Base-by-base conservation (phyloP, 2,888 invertebrate genomes). In the Oscheius sp. region DNA sequence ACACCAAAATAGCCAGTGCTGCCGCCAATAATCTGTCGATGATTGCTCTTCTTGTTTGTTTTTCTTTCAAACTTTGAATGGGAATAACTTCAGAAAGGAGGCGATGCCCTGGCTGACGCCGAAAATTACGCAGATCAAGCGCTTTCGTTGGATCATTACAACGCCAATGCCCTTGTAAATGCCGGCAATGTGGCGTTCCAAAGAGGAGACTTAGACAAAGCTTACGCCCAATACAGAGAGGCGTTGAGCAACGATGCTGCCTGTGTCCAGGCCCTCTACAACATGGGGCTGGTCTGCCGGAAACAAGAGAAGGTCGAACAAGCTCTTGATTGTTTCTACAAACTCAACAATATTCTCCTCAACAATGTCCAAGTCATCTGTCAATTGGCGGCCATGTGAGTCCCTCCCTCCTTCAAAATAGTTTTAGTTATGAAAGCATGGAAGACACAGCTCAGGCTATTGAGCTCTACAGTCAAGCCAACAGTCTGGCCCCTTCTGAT, bases 11-110 rank as follows among this genome's bases (percentile, higher is more conserved):
- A 68, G 92, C 93, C 2, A 92, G 92, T 76, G 92, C 93, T 37
- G 94, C 94, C 0, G 91, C 93, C 1, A 92, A 92, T 33, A 94
- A 95, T 89, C 89, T 95, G 45, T 92, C 93, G 39, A 93, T 95
- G 86, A 91, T 95, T 76, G 92, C 92, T 87, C 91, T 91, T 85
- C 88, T 93, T 88, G 25, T 20, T 48, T n/a, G 15, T 17, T 1
- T 27, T 17, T 42, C 12, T 25, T 12, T 23, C 12, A 42, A 27
- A 39, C n/a, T n/a, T n/a, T n/a, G n/a, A n/a, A n/a, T n/a, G n/a
- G n/a, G n/a, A n/a, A n/a, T n/a, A n/a, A n/a, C 79, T 77, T 46
- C 84, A 93, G 92, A 91, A 93, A 90, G 92, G 92, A 29, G 93
- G 93, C 82, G 89, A 91, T 67, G 91, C 79, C 37, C 72, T 83